Base-by-base conservation (phyloP, 1,140 invertebrate genomes). In the Papilio aristodemus region DNA sequence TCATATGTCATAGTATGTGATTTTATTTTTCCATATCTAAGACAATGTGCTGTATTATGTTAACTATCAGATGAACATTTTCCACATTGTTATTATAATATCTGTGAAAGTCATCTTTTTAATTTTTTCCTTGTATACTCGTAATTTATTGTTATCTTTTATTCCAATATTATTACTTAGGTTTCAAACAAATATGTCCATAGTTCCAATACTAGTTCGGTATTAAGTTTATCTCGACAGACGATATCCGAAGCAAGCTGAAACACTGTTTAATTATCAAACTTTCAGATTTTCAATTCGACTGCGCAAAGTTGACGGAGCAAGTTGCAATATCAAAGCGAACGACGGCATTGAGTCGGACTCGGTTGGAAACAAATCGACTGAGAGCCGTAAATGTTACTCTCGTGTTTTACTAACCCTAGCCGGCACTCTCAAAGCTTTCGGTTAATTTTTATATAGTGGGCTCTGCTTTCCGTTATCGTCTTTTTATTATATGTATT, bases 301-400 rank as follows among this genome's bases (percentile, higher is more conserved):
- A 54, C 46, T 54, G 46, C 10, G 46, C 46, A 54, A 54, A 54
- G 19, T 54, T 54, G 46, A 54, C 22, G 19, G 22, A 54, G 43
- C 19, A 46, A 46, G 46, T 54, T 54, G 19, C 17, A 54, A 54
- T 54, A 22, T 54, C 17, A 54, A 54, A 19, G 46, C 17, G 46
- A 17, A 14, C 11, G 22, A 54, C 46, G 22, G 46, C 19, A 22
- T 54, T 54, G 46, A 32, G 46, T 19, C 22, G 46, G 22, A 54
- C 46, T 5, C 19, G 19, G 19, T 17, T 6, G 19, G 17, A 10
- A 50, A 22, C 46, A 50, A 54, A 54, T 54, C 46, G 46, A 54
- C 46, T 54, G 46, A 54, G 46, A 54, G n/a, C 46, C 22, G 46
- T 11, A 13, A 54, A 10, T 54, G 19, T 11, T 11, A 17, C 46